Evolutionary conservation across 1,140 invertebrate genomes (phyloP).

Genomic region (Atta texana): DNA sequence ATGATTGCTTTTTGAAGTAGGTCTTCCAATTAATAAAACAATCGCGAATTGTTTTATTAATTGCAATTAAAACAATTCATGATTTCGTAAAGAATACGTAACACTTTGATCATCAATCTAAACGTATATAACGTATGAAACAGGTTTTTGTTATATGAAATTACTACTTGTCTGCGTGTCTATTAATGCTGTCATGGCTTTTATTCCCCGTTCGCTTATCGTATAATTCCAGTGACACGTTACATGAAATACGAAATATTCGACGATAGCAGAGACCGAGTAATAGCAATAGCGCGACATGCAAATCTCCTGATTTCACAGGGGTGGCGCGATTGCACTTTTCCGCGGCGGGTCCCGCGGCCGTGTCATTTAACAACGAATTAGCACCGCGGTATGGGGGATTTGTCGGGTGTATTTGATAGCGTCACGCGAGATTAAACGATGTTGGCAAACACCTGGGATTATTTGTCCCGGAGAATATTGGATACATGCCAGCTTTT

Average conservation of each 20-base stretch:
- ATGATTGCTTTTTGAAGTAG: not conserved
- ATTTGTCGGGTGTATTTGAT: constrained; percentile 73
- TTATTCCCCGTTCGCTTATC: constrained; percentile 36
- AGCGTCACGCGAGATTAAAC: constrained; percentile 73
- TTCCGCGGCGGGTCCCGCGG: constrained; percentile 45
- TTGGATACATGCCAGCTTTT: constrained; percentile 76
- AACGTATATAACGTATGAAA: not conserved
- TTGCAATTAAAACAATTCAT: not conserved
- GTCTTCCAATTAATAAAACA: not conserved
- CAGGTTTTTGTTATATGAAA: not conserved
- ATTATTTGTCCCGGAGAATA: constrained; percentile 73
- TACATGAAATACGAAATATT: constrained; percentile 43
- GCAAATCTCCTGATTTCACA: constrained; percentile 52
- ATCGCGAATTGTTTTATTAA: not conserved
- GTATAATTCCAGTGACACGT: constrained; percentile 12
- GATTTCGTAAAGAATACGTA: not conserved
- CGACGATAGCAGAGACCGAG: not conserved
- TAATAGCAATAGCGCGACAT: constrained; percentile 34
- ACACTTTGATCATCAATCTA: not conserved
- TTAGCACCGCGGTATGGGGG: constrained; percentile 55
- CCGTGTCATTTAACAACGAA: constrained; percentile 64
- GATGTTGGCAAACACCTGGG: constrained; percentile 76
- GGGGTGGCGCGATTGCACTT: constrained; percentile 42
- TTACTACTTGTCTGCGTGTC: not conserved
- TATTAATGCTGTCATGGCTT: constrained; percentile 10